Conservation (phyloP, 2,888 invertebrate genomes). For the Toxonevra muliebris region DNA sequence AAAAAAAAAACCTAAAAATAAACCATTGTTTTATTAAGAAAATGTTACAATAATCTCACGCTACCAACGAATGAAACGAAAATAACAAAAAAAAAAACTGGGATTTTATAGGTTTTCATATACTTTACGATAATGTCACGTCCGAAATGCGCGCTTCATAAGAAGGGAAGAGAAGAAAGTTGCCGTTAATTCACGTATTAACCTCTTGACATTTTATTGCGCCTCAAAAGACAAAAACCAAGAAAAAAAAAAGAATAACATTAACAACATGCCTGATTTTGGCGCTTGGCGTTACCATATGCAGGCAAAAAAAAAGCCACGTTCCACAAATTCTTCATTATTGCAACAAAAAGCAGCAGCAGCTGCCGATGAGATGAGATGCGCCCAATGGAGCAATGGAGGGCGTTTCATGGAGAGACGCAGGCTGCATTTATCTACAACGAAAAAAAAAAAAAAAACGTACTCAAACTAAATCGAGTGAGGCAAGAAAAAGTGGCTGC, state of each 20-base stretch:
- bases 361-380: constrained; percentile 15
- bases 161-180: constrained; percentile 47
- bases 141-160: neutral
- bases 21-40: too few relatives aligned
- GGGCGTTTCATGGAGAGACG: constrained; percentile 21
- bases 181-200: constrained; percentile 61
- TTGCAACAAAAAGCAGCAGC: constrained; percentile 19
- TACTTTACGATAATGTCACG: too few relatives aligned
- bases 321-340: constrained; percentile 32
- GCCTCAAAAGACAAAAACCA: constrained; percentile 21
- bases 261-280: constrained; percentile 34
- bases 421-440: neutral
- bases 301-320: constrained; percentile 23
- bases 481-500: constrained; percentile 13
- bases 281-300: constrained; percentile 10
- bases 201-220: constrained; percentile 58
- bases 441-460: neutral
- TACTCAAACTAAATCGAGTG: constrained; percentile 6
- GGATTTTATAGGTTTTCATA: too few relatives aligned
- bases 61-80: too few relatives aligned
- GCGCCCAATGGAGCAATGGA: constrained; percentile 16
- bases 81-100: too few relatives aligned
- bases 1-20: too few relatives aligned
- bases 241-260: constrained; percentile 53
- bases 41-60: too few relatives aligned